Percentiles rank a stretch among this genome's conserved stretches.
phyloP scores from a whole-genome alignment of 2,113 vertebrate genomes.

The Colossoma macropomum region DNA sequence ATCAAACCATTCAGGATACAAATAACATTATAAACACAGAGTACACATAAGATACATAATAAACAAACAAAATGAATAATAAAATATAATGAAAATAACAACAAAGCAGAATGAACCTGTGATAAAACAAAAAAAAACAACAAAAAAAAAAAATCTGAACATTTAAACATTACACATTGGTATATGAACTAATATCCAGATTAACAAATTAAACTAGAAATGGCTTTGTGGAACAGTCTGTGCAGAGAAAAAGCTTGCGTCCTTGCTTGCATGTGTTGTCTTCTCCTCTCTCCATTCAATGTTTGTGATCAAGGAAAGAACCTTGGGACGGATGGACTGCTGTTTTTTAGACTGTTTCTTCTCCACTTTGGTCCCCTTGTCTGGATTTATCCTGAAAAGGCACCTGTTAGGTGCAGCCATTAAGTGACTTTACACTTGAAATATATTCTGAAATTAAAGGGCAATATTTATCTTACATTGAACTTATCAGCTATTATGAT shows the following conservation, averaged over 20 bases:
- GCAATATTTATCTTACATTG: too few relatives aligned
- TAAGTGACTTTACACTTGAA: too few relatives aligned
- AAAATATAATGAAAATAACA: too few relatives aligned
- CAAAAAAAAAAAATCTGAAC: neutral
- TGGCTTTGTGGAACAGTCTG: conserved; percentile 2
- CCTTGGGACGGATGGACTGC: neutral
- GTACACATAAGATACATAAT: neutral
- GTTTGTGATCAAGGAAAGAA: neutral
- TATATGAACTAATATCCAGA: neutral
- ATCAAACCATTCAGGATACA: neutral
- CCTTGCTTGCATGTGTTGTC: too few relatives aligned
- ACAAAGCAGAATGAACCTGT: too few relatives aligned
- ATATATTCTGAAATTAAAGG: too few relatives aligned
- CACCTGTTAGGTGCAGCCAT: conserved; percentile 8
- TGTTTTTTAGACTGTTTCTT: conserved; percentile 22
- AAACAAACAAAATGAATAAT: too few relatives aligned
- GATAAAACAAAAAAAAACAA: too few relatives aligned
- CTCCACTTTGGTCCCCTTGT: conserved; percentile 40
- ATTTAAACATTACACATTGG: neutral
- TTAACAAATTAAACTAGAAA: neutral
- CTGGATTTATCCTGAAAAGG: conserved; percentile 38
- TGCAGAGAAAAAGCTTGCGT: neutral
- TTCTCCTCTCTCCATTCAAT: conserved; percentile 7
- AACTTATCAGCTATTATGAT: too few relatives aligned
- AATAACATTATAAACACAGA: neutral